Evolutionary conservation across 2,797 vertebrate genomes (phyloP).

Genomic region (Hafferia zeledoni): DNA sequence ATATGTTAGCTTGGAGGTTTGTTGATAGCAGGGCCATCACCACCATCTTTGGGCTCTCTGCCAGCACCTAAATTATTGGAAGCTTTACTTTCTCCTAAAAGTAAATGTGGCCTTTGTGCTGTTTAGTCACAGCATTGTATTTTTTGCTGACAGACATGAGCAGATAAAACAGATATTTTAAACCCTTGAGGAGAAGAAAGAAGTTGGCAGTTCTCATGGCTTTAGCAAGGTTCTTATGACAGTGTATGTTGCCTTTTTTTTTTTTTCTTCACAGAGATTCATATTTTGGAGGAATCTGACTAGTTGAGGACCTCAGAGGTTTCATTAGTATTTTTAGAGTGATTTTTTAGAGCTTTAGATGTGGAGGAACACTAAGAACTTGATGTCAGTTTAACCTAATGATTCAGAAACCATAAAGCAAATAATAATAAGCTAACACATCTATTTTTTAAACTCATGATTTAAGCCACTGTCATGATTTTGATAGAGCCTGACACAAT

Average conservation of each 20-base stretch:
- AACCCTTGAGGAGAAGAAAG: neutral
- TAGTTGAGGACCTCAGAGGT: neutral
- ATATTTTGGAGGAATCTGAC: neutral
- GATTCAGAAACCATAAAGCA: slow-evolving; percentile 33
- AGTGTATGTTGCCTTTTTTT: neutral
- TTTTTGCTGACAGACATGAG: slow-evolving; percentile 1
- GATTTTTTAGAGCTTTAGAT: neutral
- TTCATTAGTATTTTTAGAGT: slow-evolving; percentile 32
- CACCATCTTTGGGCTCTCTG: neutral
- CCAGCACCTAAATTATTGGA: neutral
- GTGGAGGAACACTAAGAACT: neutral
- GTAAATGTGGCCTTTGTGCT: slow-evolving; percentile 39
- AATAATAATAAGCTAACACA: slow-evolving; percentile 34
- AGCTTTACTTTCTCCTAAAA: neutral
- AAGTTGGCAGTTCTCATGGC: neutral
- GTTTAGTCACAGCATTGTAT: neutral
- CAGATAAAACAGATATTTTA: neutral
- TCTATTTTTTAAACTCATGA: slow-evolving; percentile 40
- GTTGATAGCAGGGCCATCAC: neutral
- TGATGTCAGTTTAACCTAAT: slow-evolving; percentile 37
- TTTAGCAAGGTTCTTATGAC: neutral
- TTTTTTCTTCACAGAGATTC: neutral
- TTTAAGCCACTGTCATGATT: slow-evolving; percentile 52
- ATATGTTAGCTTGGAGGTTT: neutral
- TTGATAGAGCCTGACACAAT: slow-evolving; percentile 22